Evolutionary conservation across 2,797 vertebrate species (phyloP), one percentile per base, ranked within the genome.

Genomic region (Neosilurus mollespiculum): DNA sequence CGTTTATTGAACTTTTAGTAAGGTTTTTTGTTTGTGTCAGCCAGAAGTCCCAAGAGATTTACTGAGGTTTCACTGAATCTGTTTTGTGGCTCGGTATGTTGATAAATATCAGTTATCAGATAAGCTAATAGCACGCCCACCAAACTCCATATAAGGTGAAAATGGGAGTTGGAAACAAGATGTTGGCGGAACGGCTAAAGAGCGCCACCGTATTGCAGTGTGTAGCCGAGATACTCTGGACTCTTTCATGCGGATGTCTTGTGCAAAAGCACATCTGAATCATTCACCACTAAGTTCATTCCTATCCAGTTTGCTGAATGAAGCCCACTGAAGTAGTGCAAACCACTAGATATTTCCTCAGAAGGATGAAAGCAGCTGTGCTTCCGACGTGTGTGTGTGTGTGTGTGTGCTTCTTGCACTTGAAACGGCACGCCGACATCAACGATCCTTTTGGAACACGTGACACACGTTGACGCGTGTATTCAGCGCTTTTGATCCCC

Each of bases 361-460:
- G 49, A 1, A 53, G 12, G 22, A 2, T 18, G 58, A 26, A 24
- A 5, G 22, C 58, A 53, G 69, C 43, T 43, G 43, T 43, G 43
- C 43, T 43, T 43, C 43, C 43, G 8, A 43, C 30, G 59, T 56
- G 51, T 53, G 49, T 26, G 24, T 62, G 20, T 64, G 37, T 43
- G n/a, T n/a, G n/a, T n/a, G 43, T 43, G 43, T n/a, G 26, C 53
- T 75, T 34, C 18, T 58, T 61, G 73, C 73, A 61, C 56, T 77
- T 76, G 37, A 76, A 37, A 59, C 12, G 56, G 12, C 76, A 12
- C 59, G 34, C 37, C 43, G 18, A 65, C 77, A 9, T 64, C 53
- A n/a, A n/a, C 34, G 4, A 18, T 83, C 76, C 75, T 54, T 20
- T 20, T 71, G 56, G 20, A 80, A 58, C 22, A 53, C 3, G 3